A percentile compares a stretch with the other conserved stretches of the same genome.
Conservation (phyloP, 2,797 vertebrate species). For the Danio jaintianensis region DNA sequence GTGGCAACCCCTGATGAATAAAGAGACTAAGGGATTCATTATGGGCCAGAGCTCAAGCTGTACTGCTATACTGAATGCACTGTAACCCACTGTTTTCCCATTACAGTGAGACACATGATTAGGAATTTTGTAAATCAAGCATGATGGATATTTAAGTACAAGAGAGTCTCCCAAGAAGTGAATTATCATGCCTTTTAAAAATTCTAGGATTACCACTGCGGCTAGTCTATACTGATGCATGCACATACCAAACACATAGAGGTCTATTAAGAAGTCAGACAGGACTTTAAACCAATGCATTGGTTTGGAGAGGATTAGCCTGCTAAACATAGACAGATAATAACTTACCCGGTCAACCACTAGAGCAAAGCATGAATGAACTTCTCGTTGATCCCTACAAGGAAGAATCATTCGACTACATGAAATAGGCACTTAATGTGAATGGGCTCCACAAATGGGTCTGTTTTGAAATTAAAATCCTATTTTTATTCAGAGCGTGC, state of each 20-base stretch:
- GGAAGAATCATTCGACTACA: background rate
- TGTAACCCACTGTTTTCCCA: too few relatives aligned
- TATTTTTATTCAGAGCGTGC: background rate
- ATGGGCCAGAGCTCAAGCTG: too few relatives aligned
- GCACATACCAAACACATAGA: background rate
- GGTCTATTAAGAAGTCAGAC: constrained; percentile 6
- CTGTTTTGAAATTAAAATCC: background rate
- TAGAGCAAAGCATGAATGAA: constrained; percentile 42
- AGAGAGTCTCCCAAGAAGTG: background rate
- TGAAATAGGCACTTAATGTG: background rate
- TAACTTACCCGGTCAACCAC: constrained; percentile 25
- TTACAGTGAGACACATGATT: too few relatives aligned
- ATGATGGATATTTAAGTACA: too few relatives aligned
- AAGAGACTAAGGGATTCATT: too few relatives aligned
- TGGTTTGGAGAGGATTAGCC: constrained; percentile 43
- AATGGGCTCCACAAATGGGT: background rate
- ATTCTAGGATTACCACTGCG: background rate
- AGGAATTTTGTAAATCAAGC: too few relatives aligned
- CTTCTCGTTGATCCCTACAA: background rate
- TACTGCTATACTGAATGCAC: too few relatives aligned
- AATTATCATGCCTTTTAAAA: background rate
- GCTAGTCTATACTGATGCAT: too few relatives aligned
- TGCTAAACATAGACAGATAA: constrained; percentile 50
- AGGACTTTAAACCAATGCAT: background rate
- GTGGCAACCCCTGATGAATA: too few relatives aligned